Evolutionary conservation across 2,797 vertebrate species (phyloP).

Genomic region (Pelobates cultripes): DNA sequence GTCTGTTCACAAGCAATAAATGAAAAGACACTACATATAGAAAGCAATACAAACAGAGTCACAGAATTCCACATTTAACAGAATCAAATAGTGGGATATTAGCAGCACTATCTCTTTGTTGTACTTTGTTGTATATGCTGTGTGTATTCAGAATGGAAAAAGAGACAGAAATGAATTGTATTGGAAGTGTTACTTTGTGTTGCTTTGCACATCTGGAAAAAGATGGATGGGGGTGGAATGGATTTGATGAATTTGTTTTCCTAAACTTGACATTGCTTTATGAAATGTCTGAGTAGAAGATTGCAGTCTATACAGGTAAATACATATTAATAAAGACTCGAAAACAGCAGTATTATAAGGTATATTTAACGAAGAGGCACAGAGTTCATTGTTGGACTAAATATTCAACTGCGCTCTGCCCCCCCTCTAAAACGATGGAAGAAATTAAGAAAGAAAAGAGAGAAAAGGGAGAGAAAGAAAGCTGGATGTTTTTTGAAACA

Average conservation of each 20-base stretch:
- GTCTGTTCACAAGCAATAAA: slow-evolving; percentile 21
- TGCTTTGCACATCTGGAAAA: slow-evolving; percentile 36
- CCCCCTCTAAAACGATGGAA: too few species aligned
- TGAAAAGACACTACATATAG: slow-evolving; percentile 22
- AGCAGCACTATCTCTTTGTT: too few species aligned
- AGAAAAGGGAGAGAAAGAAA: too few species aligned
- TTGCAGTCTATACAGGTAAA: background rate
- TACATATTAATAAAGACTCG: background rate
- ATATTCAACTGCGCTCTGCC: too few species aligned
- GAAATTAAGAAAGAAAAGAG: too few species aligned
- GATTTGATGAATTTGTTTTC: slow-evolving; percentile 36
- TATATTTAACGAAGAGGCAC: too few species aligned
- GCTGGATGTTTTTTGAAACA: too few species aligned
- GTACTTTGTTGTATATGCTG: too few species aligned
- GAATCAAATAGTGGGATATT: background rate
- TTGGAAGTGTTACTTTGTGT: background rate
- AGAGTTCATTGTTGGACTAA: too few species aligned
- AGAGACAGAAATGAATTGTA: background rate
- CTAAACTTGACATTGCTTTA: slow-evolving; percentile 46
- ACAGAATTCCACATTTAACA: background rate
- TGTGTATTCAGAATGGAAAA: background rate
- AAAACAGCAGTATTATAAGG: background rate
- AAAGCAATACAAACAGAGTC: background rate
- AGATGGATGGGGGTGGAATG: slow-evolving; percentile 1
- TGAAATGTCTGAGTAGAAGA: background rate